Evolutionary conservation across 2,888 invertebrate species (phyloP), one percentile per base, ranked within the genome.

Genomic region (Galeruca laticollis): DNA sequence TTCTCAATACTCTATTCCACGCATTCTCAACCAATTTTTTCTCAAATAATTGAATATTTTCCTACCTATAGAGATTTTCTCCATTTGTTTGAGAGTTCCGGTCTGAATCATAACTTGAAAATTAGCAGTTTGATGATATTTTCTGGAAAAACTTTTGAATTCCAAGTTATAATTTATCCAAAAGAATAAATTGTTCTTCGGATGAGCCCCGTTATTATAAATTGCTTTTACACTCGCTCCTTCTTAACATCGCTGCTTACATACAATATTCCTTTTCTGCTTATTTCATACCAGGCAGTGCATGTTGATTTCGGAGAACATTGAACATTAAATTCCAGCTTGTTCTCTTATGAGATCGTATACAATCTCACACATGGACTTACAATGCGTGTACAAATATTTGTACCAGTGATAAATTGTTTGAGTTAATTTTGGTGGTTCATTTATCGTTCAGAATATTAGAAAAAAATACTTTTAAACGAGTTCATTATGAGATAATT

Each of bases 301-400:
- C 60, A 60, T 60, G 43, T 43, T 40, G 43, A 60, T 60, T 40
- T 40, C 21, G 8, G 15, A n/a, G 15, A 33, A 54, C 54, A 54
- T 31, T 54, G 40, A 43, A 43, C 43, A 21, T 40, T n/a, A 40
- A 31, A 47, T 43, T 43, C 40, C 43, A 60, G 35, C 26, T 20
- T 37, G 40, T 20, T 40, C 47, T 60, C 47, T 47, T 43, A 60
- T 60, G 20, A 60, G 43, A 40, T 60, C 60, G 13, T 60, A 60
- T 60, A 60, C 60, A 40, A 60, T 26, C 40, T 18, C 60, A 43
- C 43, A 60, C 26, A 60, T 60, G 60, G 60, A 21, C n/a, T 43
- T 60, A 60, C 60, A 60, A 60, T 40, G 21, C 43, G n/a, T 11
- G 37, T 21, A 13, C 10, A 40, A 40, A n/a, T 13, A 40, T n/a